Evolutionary conservation across 2,888 invertebrate species (phyloP).

Genomic region (Mythimna loreyi): DNA sequence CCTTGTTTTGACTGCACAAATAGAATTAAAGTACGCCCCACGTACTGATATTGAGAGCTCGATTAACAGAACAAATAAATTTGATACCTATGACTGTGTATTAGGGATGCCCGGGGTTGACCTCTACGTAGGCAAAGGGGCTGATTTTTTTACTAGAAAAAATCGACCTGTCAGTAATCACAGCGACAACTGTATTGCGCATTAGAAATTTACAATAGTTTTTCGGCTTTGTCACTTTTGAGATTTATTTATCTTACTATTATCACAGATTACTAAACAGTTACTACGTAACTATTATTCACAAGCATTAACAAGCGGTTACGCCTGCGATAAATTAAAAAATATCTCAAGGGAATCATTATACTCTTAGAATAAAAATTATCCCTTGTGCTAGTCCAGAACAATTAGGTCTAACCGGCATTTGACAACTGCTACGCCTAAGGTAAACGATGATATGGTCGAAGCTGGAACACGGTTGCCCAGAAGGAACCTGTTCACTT

Average conservation of each 20-base stretch:
- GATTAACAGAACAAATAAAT: constrained; percentile 80
- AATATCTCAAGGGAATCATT: no score
- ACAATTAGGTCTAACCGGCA: no score
- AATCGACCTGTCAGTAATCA: neutral
- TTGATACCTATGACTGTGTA: constrained; percentile 63
- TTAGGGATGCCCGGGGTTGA: neutral
- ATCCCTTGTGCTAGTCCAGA: no score
- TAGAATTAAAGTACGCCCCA: constrained; percentile 85
- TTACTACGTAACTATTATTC: no score
- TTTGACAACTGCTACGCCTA: no score
- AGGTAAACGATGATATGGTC: no score
- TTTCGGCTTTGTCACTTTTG: neutral
- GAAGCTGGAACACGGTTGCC: no score
- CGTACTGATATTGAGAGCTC: constrained; percentile 80
- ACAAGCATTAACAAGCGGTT: no score
- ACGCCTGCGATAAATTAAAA: no score
- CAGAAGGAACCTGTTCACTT: no score
- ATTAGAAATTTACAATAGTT: neutral
- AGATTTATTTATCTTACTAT: neutral
- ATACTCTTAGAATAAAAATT: no score
- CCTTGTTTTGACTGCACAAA: constrained; percentile 87
- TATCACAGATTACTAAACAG: no score
- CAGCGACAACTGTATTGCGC: neutral
- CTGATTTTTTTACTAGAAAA: neutral
- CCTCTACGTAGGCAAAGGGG: neutral